Percentiles rank a stretch among this genome's conserved stretches.
phyloP scores from a whole-genome alignment of 2,888 invertebrate genomes.

The Drosophila paramelanica region DNA sequence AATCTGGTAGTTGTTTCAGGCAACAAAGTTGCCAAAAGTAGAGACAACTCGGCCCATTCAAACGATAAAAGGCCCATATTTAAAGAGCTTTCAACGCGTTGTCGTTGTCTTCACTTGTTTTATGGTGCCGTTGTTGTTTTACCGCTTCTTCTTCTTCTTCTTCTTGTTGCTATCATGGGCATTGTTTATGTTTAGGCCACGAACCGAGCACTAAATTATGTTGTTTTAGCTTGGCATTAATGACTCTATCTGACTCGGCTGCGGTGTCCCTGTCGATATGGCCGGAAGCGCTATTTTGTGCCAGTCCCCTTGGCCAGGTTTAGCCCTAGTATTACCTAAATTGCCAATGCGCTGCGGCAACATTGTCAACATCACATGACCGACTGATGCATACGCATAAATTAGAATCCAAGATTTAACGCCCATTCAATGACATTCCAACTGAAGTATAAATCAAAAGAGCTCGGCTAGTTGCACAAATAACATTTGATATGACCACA shows the following conservation, averaged over 20 bases:
- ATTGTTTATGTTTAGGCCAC: constrained; percentile 66
- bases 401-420: constrained; percentile 33
- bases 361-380: constrained; percentile 25
- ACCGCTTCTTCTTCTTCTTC: neutral
- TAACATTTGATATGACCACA: neutral
- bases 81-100: constrained; percentile 49
- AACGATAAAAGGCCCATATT: constrained; percentile 26
- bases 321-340: constrained; percentile 3
- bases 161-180: constrained; percentile 44
- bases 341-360: constrained; percentile 17
- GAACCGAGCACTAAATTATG: constrained; percentile 65
- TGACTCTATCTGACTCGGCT: constrained; percentile 45
- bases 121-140: constrained; percentile 17
- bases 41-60: constrained; percentile 7
- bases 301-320: neutral
- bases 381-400: constrained; percentile 48
- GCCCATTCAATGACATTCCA: constrained; percentile 19
- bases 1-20: constrained; percentile 23
- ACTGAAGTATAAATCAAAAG: constrained; percentile 11
- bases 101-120: constrained; percentile 33
- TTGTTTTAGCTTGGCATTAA: constrained; percentile 70
- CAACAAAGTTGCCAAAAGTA: constrained; percentile 40
- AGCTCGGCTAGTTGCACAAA: constrained; percentile 8
- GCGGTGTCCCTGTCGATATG: constrained; percentile 48
- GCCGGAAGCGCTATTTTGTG: constrained; percentile 59